These are phyloP conservation scores for Rhineura floridana DNA, from an alignment of 2,113 vertebrate species.

Conservation along the genomic window DNA sequence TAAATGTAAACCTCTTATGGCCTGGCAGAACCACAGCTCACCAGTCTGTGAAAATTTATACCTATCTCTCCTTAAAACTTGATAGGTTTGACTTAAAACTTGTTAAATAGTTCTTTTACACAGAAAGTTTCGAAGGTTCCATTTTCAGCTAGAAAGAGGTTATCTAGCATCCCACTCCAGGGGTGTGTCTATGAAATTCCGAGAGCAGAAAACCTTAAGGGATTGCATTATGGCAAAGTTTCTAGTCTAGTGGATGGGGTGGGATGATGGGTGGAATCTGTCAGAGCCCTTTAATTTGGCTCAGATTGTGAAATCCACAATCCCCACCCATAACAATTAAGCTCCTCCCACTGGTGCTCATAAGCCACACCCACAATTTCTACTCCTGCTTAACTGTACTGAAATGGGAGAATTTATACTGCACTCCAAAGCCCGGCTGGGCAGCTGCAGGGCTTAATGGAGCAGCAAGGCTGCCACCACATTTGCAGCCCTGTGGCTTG, in stretches of 20 bases:
- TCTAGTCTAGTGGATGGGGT: neutral
- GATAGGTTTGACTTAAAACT: neutral
- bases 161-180: neutral
- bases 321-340: no score
- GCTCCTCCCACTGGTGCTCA: no score
- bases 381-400: no score
- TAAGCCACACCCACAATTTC: no score
- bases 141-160: neutral
- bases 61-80: conserved; percentile 2
- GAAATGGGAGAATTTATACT: no score
- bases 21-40: conserved; percentile 45
- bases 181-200: neutral
- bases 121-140: neutral
- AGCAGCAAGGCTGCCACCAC: no score
- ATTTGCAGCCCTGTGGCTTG: no score
- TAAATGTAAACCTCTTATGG: conserved; percentile 48
- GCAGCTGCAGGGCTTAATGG: no score
- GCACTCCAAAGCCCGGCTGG: no score
- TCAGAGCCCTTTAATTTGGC: neutral
- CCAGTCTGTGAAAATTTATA: neutral
- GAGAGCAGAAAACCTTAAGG: neutral
- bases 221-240: neutral
- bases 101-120: conserved; percentile 8
- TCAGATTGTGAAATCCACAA: no score
- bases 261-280: neutral